phyloP scores from a whole-genome alignment of 2,113 vertebrate species.

The Chiloscyllium plagiosum region DNA sequence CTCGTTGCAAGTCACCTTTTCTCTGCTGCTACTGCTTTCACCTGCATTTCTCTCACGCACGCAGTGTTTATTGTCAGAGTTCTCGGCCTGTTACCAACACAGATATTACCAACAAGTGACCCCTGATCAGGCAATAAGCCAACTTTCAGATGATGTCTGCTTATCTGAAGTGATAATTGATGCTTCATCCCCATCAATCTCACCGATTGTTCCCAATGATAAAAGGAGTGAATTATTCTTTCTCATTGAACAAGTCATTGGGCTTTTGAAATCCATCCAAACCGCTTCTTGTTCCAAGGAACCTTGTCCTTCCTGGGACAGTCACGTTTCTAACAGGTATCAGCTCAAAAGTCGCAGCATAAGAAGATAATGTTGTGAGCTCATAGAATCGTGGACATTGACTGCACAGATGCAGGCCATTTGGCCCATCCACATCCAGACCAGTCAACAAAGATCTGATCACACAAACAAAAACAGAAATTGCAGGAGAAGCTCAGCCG shows the following conservation, averaged over 20 bases:
- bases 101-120: neutral
- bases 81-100: neutral
- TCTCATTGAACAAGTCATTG: neutral
- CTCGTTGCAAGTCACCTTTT: neutral
- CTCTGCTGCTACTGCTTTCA: neutral
- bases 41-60: neutral
- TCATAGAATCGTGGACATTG: too few species aligned
- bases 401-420: too few species aligned
- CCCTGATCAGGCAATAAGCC: neutral
- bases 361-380: neutral
- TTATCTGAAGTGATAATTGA: constrained; percentile 6
- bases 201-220: neutral
- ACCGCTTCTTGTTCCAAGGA: too few species aligned
- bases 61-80: neutral
- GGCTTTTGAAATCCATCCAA: neutral
- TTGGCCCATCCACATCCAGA: too few species aligned
- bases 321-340: neutral
- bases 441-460: too few species aligned
- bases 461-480: too few species aligned
- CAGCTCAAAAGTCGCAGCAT: neutral
- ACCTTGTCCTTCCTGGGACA: neutral
- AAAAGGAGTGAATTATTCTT: neutral
- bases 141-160: neutral
- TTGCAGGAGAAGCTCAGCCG: too few species aligned
- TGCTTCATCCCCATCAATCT: neutral